A percentile compares a stretch with the other conserved stretches of the same genome.
These are phyloP conservation scores for Pseudorasbora parva DNA, from an alignment of 2,113 vertebrate genomes.

Conservation along the genomic window DNA sequence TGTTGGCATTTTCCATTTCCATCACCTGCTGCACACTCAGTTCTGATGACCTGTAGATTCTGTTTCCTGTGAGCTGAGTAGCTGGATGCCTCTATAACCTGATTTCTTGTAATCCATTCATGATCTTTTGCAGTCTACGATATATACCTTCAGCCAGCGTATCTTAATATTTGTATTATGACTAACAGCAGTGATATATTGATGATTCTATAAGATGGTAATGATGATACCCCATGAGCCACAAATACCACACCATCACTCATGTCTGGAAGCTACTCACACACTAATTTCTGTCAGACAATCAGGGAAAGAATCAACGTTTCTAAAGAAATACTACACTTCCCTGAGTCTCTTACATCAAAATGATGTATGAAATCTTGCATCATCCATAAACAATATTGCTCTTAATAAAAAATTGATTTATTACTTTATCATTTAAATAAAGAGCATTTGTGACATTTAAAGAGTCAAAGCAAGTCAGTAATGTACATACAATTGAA, in stretches of 20 bases:
- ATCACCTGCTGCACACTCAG: slow-evolving; percentile 19
- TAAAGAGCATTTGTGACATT: background rate
- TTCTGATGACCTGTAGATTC: slow-evolving; percentile 49
- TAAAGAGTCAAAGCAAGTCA: background rate
- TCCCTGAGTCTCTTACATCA: background rate
- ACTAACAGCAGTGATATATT: background rate
- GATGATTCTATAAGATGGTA: background rate
- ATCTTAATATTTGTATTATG: background rate
- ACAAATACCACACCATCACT: background rate
- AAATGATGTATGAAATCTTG: background rate
- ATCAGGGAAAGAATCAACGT: background rate
- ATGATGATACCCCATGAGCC: background rate
- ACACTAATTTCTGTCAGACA: background rate
- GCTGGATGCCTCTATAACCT: background rate
- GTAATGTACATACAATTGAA: no score
- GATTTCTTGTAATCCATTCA: slow-evolving; percentile 52
- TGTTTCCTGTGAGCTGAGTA: slow-evolving; percentile 42
- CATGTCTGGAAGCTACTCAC: background rate
- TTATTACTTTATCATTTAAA: background rate
- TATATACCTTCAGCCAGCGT: background rate
- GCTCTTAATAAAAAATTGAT: background rate
- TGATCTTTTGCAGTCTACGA: slow-evolving; percentile 27
- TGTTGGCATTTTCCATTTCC: slow-evolving; percentile 48
- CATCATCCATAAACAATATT: background rate
- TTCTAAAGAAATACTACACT: slow-evolving; percentile 20